Percentiles rank a stretch among this genome's conserved stretches.
Conservation (phyloP, 30 jellyfish, hydroid and myxozoan genomes). For the Clytia hemisphaerica region DNA sequence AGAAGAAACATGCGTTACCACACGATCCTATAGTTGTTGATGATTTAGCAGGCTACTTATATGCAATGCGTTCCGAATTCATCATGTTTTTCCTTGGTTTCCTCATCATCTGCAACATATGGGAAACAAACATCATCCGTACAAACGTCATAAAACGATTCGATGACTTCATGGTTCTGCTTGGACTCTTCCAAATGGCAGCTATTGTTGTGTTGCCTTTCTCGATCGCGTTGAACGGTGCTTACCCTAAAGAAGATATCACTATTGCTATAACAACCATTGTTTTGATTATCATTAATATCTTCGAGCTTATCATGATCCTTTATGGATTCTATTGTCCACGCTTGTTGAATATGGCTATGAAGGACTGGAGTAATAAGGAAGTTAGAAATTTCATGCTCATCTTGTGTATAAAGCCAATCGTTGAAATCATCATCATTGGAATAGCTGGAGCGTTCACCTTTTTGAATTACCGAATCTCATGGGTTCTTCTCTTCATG, state of each 20-base stretch:
- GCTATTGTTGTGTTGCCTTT: conserved; percentile 20
- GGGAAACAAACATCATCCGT: conserved; percentile 30
- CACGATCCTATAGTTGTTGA: too few species aligned
- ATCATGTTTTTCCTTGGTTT: conserved; percentile 36
- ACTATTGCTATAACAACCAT: conserved; percentile 6
- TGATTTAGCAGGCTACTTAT: too few species aligned
- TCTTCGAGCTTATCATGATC: background rate
- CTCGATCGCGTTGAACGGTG: conserved; percentile 27
- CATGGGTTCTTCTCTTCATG: conserved; percentile 25
- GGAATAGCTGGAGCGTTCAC: conserved; percentile 10
- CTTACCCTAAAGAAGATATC: conserved; percentile 27
- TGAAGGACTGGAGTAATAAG: conserved; percentile 13
- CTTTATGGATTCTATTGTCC: conserved; percentile 18
- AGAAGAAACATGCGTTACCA: too few species aligned
- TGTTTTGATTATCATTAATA: conserved; percentile 14
- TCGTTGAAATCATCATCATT: conserved; percentile 4
- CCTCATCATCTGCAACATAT: conserved; percentile 15
- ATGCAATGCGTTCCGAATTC: too few species aligned
- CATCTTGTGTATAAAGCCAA: background rate
- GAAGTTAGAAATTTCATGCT: conserved; percentile 9
- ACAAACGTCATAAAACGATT: conserved; percentile 13
- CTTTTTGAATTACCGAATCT: background rate
- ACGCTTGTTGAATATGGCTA: conserved; percentile 10
- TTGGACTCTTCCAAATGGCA: conserved; percentile 11
- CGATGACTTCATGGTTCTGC: conserved; percentile 29